A percentile compares a stretch with the other conserved stretches of the same genome.
Conservation (phyloP, 1,140 invertebrate genomes). For the Globodera rostochiensis region DNA sequence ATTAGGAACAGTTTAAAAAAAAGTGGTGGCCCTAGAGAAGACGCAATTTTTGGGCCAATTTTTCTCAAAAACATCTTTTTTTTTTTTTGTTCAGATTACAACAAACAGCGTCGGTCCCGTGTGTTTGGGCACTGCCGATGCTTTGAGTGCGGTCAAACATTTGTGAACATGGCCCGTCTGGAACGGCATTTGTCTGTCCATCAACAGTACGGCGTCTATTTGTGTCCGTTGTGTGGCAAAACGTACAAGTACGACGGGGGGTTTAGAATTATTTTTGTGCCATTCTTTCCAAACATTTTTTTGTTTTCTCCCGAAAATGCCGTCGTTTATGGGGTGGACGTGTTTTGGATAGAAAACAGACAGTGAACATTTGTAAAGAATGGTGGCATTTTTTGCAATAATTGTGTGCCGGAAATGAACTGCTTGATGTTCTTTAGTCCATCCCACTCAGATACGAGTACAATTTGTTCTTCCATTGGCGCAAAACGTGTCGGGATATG, state of each 20-base stretch:
- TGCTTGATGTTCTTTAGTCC: background rate
- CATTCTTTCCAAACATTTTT: background rate
- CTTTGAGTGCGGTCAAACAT: slow-evolving; percentile 57
- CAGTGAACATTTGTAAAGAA: too few relatives aligned
- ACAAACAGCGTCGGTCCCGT: slow-evolving; percentile 46
- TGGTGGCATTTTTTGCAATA: too few relatives aligned
- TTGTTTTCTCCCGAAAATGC: too few relatives aligned
- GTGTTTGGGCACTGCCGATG: slow-evolving; percentile 56
- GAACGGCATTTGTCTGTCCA: slow-evolving; percentile 62
- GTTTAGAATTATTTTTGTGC: slow-evolving; percentile 55
- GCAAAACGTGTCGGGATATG: slow-evolving; percentile 60
- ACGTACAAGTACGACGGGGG: slow-evolving; percentile 59
- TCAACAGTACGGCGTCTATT: slow-evolving; percentile 58
- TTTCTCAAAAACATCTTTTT: background rate
- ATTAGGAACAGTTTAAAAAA: too few relatives aligned
- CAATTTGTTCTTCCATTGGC: slow-evolving; percentile 63
- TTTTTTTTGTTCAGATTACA: background rate
- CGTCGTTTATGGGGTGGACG: too few relatives aligned
- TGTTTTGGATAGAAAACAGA: too few relatives aligned
- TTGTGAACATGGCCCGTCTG: slow-evolving; percentile 58
- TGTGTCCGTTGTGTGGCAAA: slow-evolving; percentile 60
- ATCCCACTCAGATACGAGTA: slow-evolving; percentile 26
- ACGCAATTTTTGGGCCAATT: too few relatives aligned
- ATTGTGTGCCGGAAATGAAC: too few relatives aligned
- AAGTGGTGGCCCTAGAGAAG: too few relatives aligned